These are phyloP conservation scores for Dicranocentrus wangi DNA, from an alignment of 2,888 invertebrate species.

Conservation along the genomic window DNA sequence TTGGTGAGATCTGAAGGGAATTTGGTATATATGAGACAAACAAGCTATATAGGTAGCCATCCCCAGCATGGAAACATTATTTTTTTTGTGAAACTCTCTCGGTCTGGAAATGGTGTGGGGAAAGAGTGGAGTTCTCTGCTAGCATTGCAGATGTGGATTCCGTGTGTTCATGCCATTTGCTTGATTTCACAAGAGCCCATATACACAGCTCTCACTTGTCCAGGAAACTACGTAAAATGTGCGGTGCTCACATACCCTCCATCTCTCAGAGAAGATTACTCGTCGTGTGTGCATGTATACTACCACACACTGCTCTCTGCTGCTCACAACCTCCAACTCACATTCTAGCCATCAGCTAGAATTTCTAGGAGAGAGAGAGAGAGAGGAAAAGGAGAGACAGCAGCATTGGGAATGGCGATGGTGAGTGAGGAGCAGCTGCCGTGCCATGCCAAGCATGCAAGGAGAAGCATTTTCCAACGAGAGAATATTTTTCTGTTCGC, in stretches of 20 bases:
- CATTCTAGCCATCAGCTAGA: background rate
- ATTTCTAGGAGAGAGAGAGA: slow-evolving; percentile 4
- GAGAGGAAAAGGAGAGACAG: too few species aligned
- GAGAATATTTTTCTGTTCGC: slow-evolving; percentile 5
- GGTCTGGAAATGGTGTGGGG: too few species aligned
- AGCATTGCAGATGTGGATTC: slow-evolving; percentile 1
- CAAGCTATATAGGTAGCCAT: too few species aligned
- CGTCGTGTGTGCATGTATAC: background rate
- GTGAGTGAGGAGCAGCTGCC: slow-evolving; percentile 42
- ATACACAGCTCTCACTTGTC: slow-evolving; percentile 13
- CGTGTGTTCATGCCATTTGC: slow-evolving; percentile 7
- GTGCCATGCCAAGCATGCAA: slow-evolving; percentile 52
- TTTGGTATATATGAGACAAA: background rate
- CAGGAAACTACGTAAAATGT: background rate
- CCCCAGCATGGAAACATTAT: too few species aligned
- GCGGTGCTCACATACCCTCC: background rate
- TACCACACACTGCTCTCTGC: background rate
- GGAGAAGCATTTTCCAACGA: slow-evolving; percentile 12
- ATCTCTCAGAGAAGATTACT: slow-evolving; percentile 23
- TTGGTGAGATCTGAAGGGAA: background rate
- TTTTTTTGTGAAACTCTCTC: too few species aligned
- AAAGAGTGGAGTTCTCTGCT: too few species aligned
- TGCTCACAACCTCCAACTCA: background rate
- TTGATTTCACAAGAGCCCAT: slow-evolving; percentile 3
- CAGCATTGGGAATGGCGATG: slow-evolving; percentile 11